These are phyloP conservation scores for Drosophila aff. DNA, from an alignment of 1,140 invertebrate species.

Conservation along the genomic window DNA sequence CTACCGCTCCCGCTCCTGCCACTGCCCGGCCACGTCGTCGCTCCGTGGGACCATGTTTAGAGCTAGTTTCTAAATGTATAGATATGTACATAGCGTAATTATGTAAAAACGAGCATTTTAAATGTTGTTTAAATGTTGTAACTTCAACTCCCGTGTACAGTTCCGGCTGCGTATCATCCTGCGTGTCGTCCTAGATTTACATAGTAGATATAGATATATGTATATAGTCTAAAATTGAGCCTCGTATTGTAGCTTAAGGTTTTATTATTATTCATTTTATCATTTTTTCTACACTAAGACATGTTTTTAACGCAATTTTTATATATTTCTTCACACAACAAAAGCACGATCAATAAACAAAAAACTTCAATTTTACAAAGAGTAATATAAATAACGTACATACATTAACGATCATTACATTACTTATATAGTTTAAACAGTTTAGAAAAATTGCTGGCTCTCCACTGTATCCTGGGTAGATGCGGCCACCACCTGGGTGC, in stretches of 20 bases:
- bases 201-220: not conserved
- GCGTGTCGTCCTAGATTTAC: conserved; percentile 9
- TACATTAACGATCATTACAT: not conserved
- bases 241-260: conserved; percentile 21
- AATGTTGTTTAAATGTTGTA: conserved; percentile 24
- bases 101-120: conserved; percentile 45
- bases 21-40: conserved; percentile 8
- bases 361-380: conserved; percentile 17
- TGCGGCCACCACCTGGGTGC: conserved; percentile 46
- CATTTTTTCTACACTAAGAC: conserved; percentile 20
- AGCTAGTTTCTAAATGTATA: conserved; percentile 26
- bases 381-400: not conserved
- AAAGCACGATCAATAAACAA: conserved; percentile 27
- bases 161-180: conserved; percentile 17
- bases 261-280: conserved; percentile 36
- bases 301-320: conserved; percentile 64
- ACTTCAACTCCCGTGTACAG: conserved; percentile 24
- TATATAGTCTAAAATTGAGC: conserved; percentile 31
- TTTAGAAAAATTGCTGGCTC: not conserved
- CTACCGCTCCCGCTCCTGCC: conserved; percentile 1
- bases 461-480: conserved; percentile 44
- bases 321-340: conserved; percentile 30
- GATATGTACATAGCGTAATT: conserved; percentile 48
- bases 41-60: conserved; percentile 28
- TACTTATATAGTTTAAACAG: too few species aligned